Evolutionary conservation across 2,888 invertebrate species (phyloP).

Genomic region (Ophion costatus): DNA sequence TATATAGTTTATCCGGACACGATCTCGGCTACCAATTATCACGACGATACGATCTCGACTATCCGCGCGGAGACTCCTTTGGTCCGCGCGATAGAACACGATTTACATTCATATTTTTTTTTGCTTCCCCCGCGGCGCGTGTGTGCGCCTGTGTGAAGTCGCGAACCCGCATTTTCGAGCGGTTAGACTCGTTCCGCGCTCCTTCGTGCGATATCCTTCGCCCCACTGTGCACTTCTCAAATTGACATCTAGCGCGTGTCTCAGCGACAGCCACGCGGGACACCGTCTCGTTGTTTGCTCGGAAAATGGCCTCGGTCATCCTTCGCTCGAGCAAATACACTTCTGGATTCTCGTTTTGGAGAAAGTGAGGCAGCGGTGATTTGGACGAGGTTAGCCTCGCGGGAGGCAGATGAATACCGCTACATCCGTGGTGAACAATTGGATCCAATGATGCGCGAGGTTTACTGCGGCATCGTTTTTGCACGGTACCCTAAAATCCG

Average conservation of each 20-base stretch:
- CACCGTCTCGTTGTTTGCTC: conserved; percentile 16
- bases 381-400: neutral
- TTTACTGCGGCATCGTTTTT: no score
- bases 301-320: conserved; percentile 4
- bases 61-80: conserved; percentile 57
- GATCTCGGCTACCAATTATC: conserved; percentile 76
- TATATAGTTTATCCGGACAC: conserved; percentile 71
- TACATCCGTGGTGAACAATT: no score
- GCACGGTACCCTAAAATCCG: no score
- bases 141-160: conserved; percentile 15
- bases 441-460: no score
- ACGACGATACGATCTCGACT: conserved; percentile 69
- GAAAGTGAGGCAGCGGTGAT: neutral
- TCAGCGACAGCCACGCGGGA: conserved; percentile 10
- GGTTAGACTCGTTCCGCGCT: conserved; percentile 40
- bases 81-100: conserved; percentile 38
- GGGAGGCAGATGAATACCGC: neutral
- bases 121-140: neutral
- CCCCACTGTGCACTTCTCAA: conserved; percentile 4
- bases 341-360: neutral
- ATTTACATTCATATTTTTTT: conserved; percentile 40
- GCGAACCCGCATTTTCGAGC: conserved; percentile 33
- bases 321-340: neutral
- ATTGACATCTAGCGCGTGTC: conserved; percentile 42
- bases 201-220: neutral